Evolutionary conservation across 2,113 vertebrate genomes (phyloP).

Genomic region (Periophthalmus modestus): DNA sequence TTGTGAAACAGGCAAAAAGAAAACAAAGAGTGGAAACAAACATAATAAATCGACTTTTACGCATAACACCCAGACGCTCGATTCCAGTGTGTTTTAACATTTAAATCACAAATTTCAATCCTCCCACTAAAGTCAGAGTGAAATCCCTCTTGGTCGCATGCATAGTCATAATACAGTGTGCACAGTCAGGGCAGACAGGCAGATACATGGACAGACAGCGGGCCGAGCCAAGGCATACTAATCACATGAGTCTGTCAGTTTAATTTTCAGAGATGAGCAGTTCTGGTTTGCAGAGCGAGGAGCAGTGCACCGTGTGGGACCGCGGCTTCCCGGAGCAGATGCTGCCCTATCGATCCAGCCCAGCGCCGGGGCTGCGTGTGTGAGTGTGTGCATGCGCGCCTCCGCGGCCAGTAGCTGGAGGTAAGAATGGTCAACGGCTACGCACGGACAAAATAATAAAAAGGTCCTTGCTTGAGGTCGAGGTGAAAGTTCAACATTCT

Average conservation of each 20-base stretch:
- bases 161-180: slow-evolving; percentile 15
- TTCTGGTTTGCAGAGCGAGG: slow-evolving; percentile 68
- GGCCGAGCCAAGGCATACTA: slow-evolving; percentile 67
- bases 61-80: not conserved
- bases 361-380: slow-evolving; percentile 57
- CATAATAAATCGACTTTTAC: not conserved
- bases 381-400: slow-evolving; percentile 32
- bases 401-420: slow-evolving; percentile 70
- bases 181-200: slow-evolving; percentile 30
- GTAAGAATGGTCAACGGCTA: slow-evolving; percentile 75
- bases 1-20: not conserved
- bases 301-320: slow-evolving; percentile 75
- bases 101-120: not conserved
- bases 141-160: slow-evolving; percentile 13
- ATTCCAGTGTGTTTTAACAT: not conserved
- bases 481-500: slow-evolving; percentile 78
- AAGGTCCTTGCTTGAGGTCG: slow-evolving; percentile 58
- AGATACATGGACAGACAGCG: slow-evolving; percentile 27
- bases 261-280: slow-evolving; percentile 80
- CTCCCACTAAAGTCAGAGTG: not conserved
- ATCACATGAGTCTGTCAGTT: slow-evolving; percentile 76
- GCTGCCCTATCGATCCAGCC: slow-evolving; percentile 78
- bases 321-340: slow-evolving; percentile 78
- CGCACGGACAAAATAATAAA: slow-evolving; percentile 41
- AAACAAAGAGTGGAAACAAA: not conserved